Evolutionary conservation across 2,888 invertebrate species (phyloP).

Genomic region (Dasysyrphus tricinctus): DNA sequence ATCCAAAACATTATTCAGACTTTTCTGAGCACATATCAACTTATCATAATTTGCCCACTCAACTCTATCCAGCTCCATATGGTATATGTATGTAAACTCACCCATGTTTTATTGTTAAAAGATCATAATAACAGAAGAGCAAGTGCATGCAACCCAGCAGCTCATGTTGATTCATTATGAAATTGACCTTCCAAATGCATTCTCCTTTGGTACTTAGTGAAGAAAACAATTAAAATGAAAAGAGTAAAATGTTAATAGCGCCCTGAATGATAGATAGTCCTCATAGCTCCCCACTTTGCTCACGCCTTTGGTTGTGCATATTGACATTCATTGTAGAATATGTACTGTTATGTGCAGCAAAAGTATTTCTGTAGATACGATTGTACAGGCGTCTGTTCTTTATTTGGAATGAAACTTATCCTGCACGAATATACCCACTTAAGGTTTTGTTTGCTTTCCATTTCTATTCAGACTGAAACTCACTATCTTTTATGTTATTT

Average conservation of each 20-base stretch:
- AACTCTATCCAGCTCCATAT: no score
- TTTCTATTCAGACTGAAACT: conserved; percentile 31
- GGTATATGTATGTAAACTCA: no score
- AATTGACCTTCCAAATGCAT: no score
- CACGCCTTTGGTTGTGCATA: not conserved
- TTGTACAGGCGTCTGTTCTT: conserved; percentile 30
- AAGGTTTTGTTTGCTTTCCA: conserved; percentile 44
- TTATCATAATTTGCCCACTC: no score
- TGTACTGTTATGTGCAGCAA: conserved; percentile 1
- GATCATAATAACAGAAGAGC: no score
- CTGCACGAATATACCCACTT: conserved; percentile 23
- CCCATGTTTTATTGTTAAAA: no score
- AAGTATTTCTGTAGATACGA: not conserved
- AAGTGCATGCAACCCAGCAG: no score
- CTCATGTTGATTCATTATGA: no score
- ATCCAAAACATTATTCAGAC: no score
- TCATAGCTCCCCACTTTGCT: not conserved
- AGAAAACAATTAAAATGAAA: no score
- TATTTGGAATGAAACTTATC: conserved; percentile 55
- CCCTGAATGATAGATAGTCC: not conserved
- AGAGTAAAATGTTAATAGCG: not conserved
- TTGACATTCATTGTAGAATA: conserved; percentile 46
- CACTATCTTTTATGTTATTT: conserved; percentile 47
- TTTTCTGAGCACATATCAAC: no score
- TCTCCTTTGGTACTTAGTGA: no score